These are phyloP conservation scores for Menidia menidia DNA, from an alignment of 2,797 vertebrate genomes.

Conservation along the genomic window DNA sequence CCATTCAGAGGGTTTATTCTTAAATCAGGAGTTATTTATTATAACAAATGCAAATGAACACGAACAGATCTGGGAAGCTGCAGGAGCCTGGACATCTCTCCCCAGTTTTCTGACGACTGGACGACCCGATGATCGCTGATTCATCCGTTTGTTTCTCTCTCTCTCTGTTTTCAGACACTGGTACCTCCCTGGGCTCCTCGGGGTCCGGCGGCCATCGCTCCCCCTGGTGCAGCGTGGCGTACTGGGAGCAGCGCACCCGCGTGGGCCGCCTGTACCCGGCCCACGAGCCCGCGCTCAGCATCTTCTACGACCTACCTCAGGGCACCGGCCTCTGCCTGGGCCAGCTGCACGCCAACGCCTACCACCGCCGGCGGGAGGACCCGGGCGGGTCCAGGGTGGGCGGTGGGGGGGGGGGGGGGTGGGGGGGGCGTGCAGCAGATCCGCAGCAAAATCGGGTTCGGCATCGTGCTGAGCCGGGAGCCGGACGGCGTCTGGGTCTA, in stretches of 20 bases:
- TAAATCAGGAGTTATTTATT: neutral
- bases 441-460: conserved; percentile 94
- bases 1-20: neutral
- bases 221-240: conserved; percentile 98
- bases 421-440: conserved; percentile 90
- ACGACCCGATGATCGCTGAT: neutral
- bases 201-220: conserved; percentile 81
- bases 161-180: conserved; percentile 85
- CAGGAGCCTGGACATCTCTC: neutral
- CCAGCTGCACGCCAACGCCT: conserved; percentile 87
- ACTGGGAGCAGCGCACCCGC: conserved; percentile 97
- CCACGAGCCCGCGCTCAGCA: conserved; percentile 95
- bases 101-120: neutral
- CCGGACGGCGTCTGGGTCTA: conserved; percentile 96
- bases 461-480: conserved; percentile 95
- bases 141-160: conserved; percentile 21
- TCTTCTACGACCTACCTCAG: conserved; percentile 99
- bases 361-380: conserved; percentile 66
- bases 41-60: neutral
- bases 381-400: conserved; percentile 58
- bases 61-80: neutral
- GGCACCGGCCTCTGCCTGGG: conserved; percentile 98
- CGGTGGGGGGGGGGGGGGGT: conserved; percentile 35
- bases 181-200: conserved; percentile 89
- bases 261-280: conserved; percentile 96